Conservation (phyloP, 2,888 invertebrate genomes). For the Fabriciana adippe region DNA sequence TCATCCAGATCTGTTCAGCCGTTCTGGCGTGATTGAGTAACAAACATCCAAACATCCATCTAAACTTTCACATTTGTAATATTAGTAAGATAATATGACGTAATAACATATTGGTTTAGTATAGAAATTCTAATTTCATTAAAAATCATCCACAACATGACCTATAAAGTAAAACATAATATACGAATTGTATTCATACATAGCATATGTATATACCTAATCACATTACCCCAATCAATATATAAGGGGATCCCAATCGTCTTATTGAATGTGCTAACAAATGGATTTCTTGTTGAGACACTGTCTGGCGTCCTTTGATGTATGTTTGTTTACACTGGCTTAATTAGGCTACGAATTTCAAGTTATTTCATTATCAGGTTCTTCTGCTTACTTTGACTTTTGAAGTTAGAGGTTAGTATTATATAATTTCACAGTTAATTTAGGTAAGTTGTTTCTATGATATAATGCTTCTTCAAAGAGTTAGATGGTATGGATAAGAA, state of each 20-base stretch:
- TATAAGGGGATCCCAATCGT: slow-evolving; percentile 44
- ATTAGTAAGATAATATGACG: too few relatives aligned
- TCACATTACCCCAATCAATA: slow-evolving; percentile 35
- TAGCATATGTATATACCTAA: slow-evolving; percentile 17
- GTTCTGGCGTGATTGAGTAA: too few relatives aligned
- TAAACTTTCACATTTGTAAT: too few relatives aligned
- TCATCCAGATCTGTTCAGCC: too few relatives aligned
- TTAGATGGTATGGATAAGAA: too few relatives aligned
- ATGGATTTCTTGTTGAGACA: slow-evolving; percentile 60
- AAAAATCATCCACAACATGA: not conserved
- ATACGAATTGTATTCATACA: not conserved
- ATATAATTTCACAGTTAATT: slow-evolving; percentile 5
- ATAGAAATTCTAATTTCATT: too few relatives aligned
- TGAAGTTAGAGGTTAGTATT: slow-evolving; percentile 2
- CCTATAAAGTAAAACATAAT: not conserved
- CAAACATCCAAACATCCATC: too few relatives aligned
- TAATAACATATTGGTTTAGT: too few relatives aligned
- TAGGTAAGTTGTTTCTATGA: too few relatives aligned
- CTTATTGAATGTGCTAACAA: slow-evolving; percentile 71
- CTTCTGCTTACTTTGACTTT: slow-evolving; percentile 29
- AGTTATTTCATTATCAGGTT: slow-evolving; percentile 39
- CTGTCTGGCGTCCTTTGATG: slow-evolving; percentile 68
- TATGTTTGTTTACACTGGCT: slow-evolving; percentile 58
- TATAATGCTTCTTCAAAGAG: too few relatives aligned
- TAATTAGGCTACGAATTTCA: slow-evolving; percentile 44